Percentiles rank a stretch among this genome's conserved stretches.
These are phyloP conservation scores for Pogonognathellus flavescens DNA, from an alignment of 1,140 invertebrate species.

Conservation along the genomic window DNA sequence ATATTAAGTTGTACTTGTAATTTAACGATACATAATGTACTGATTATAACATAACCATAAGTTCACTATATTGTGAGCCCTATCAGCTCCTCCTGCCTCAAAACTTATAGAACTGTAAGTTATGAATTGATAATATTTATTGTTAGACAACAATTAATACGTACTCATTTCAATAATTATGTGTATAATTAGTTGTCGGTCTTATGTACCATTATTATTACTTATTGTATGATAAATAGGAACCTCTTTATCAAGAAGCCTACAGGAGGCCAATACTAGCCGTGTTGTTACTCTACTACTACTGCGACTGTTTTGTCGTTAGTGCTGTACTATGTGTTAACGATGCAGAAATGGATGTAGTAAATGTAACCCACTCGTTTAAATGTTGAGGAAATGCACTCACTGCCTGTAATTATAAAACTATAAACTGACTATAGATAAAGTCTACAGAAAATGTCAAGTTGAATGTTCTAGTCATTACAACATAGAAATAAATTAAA, in stretches of 20 bases:
- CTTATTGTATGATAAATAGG: too few relatives aligned
- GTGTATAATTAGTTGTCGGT: background rate
- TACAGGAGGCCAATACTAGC: too few relatives aligned
- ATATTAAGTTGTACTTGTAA: slow-evolving; percentile 27
- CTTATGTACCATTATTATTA: too few relatives aligned
- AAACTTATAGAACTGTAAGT: slow-evolving; percentile 36
- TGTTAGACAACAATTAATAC: slow-evolving; percentile 14
- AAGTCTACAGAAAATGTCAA: too few relatives aligned
- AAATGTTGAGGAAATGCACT: slow-evolving; percentile 5
- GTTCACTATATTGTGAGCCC: slow-evolving; percentile 42
- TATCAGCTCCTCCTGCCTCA: slow-evolving; percentile 43
- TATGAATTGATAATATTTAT: slow-evolving; percentile 31
- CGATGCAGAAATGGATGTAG: background rate
- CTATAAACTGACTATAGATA: background rate
- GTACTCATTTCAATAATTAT: slow-evolving; percentile 11
- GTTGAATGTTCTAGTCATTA: slow-evolving; percentile 25
- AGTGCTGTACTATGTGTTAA: too few relatives aligned
- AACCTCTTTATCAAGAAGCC: too few relatives aligned
- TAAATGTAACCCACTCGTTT: background rate
- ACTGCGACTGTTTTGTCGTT: too few relatives aligned
- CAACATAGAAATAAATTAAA: background rate
- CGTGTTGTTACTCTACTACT: too few relatives aligned
- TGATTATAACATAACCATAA: slow-evolving; percentile 26
- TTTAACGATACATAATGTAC: slow-evolving; percentile 30
- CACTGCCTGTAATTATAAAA: slow-evolving; percentile 28